Base-by-base conservation (phyloP, 1,140 invertebrate genomes). In the Matsumurasca onukii region DNA sequence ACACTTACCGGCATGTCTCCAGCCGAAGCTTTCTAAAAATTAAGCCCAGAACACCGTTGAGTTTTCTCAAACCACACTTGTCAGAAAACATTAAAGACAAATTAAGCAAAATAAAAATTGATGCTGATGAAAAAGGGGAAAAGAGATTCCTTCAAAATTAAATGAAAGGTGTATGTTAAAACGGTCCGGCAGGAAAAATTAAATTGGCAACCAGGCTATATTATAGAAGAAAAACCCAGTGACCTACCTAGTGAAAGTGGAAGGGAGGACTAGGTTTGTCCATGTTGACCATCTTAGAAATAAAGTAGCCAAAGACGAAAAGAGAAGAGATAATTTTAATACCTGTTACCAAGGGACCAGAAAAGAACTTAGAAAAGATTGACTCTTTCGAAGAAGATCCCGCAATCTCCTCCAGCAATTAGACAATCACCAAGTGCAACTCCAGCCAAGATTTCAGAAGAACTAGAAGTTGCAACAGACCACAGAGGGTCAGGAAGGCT, bases 1-100 rank as follows among this genome's bases (percentile, higher is more conserved):
- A 24, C 25, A 29, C 22, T 27, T 61, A 61, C 57, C 31, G 57
- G 57, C 25, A 17, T 61, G 22, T 61, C 22, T 1, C 57, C 57
- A 29, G n/a, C 57, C n/a, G 57, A 61, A 27, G 20, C 29, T 9
- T 45, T 45, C 17, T 45, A 17, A 45, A 45, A 45, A 45, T 17
- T 17, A 45, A 45, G 9, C 34, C 34, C 17, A 45, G 34, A 45
- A 45, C 34, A 17, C n/a, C n/a, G n/a, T n/a, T n/a, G n/a, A n/a
- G n/a, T n/a, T n/a, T n/a, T n/a, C n/a, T n/a, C n/a, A n/a, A n/a
- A n/a, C n/a, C n/a, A n/a, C n/a, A n/a, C n/a, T n/a, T n/a, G n/a
- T n/a, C n/a, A n/a, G n/a, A n/a, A n/a, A n/a, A n/a, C n/a, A n/a
- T n/a, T n/a, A n/a, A n/a, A n/a, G n/a, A n/a, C n/a, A n/a, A n/a